Conservation (phyloP, 2,797 vertebrate genomes). For the Pangasius mekongensis region DNA sequence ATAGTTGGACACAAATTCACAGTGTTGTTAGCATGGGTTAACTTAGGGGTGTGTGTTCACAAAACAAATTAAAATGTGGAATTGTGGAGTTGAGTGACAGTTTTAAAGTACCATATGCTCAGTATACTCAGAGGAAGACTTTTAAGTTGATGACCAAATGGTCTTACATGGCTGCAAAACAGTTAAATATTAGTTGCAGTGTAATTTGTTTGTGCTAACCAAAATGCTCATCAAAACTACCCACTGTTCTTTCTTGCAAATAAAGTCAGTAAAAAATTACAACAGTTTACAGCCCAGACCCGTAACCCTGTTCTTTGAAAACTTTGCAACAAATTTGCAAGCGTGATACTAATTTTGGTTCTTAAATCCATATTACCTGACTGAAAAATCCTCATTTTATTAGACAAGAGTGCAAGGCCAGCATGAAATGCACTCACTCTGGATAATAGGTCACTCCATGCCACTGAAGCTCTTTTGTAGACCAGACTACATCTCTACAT, state of each 20-base stretch:
- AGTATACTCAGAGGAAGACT: neutral
- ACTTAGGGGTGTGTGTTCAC: neutral
- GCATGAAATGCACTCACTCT: conserved; percentile 23
- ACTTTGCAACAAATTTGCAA: neutral
- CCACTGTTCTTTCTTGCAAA: neutral
- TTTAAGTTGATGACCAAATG: neutral
- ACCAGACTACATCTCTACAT: conserved; percentile 1
- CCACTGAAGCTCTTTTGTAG: conserved; percentile 14
- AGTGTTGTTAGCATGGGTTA: neutral
- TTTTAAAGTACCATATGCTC: neutral
- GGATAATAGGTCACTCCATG: conserved; percentile 43
- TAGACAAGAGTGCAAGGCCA: neutral
- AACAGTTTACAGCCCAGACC: neutral
- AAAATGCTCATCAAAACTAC: neutral
- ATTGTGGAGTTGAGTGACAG: neutral
- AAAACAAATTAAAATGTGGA: conserved; percentile 3
- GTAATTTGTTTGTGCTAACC: neutral
- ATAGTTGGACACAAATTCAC: neutral
- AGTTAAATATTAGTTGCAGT: neutral
- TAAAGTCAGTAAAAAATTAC: neutral
- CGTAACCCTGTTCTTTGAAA: neutral
- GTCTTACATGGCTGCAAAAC: neutral
- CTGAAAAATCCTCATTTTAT: neutral
- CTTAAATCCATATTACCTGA: neutral
- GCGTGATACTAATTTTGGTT: neutral